Evolutionary conservation across 2,888 invertebrate species (phyloP), one percentile per base, ranked within the genome.

Genomic region (Odontothrips loti): DNA sequence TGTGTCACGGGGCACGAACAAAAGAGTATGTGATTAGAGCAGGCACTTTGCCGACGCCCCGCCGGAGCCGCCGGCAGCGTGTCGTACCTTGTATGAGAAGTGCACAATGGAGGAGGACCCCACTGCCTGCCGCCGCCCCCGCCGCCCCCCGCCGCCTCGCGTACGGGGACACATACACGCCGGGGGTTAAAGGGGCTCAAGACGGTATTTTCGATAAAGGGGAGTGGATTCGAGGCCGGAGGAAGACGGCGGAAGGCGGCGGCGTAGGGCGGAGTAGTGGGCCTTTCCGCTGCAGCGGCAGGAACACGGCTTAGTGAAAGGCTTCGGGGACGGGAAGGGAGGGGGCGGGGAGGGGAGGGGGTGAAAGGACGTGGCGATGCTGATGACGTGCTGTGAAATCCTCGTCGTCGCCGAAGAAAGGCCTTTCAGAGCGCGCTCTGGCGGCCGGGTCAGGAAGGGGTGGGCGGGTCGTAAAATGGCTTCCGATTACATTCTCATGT

Each of bases 21-120:
- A 75, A 75, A 75, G 68, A 75, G 68, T 75, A 75, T 75, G 68
- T 75, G 68, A 75, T 75, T 75, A 75, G 68, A 75, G 68, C 68
- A 75, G 68, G 68, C 68, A 75, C 68, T 75, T 75, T 75, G 68
- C 11, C 20, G 68, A 27, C 68, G 68, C 68, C 68, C 68, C 68
- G 68, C 27, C 68, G 68, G 34, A n/a, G 68, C 68, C 68, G 27
- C 68, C 68, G 9, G 34, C 68, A 23, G n/a, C 68, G n/a, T 23
- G 68, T 23, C 68, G 23, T 23, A 23, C 58, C 58, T 58, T 58
- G 58, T 58, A 58, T 58, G 58, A 58, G 58, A 58, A 58, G 58
- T 58, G 58, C 58, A 58, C 58, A 58, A 58, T 58, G 58, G 58
- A 20, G 58, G 17, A 20, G 58, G 15, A 51, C 63, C 48, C 48